Evolutionary conservation across 1,140 invertebrate species (phyloP).

Genomic region (Druon quercuslanigerum): DNA sequence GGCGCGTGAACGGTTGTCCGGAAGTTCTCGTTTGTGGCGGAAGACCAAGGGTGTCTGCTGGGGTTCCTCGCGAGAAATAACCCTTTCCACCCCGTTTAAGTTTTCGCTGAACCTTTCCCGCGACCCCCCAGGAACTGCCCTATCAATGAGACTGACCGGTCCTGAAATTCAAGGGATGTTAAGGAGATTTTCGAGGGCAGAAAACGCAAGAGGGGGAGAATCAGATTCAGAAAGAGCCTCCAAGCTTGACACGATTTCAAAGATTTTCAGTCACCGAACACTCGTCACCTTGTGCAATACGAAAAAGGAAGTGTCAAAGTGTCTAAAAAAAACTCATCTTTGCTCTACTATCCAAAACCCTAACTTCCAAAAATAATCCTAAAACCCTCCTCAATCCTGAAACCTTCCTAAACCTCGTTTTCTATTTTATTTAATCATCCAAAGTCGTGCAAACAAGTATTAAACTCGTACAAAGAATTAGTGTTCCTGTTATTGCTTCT

Average conservation of each 20-base stretch:
- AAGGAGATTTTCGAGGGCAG: slow-evolving; percentile 36
- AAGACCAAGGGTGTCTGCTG: not conserved
- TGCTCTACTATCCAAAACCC: too few relatives aligned
- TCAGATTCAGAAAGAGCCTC: slow-evolving; percentile 35
- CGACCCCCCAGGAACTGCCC: slow-evolving; percentile 36
- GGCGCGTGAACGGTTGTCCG: not conserved
- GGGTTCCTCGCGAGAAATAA: slow-evolving; percentile 7
- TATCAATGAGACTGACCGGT: slow-evolving; percentile 51
- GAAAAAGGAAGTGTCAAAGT: slow-evolving; percentile 39
- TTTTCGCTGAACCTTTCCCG: slow-evolving; percentile 35
- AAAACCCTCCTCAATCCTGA: too few relatives aligned
- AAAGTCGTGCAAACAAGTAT: too few relatives aligned
- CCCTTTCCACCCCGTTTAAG: not conserved
- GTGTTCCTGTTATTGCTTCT: too few relatives aligned
- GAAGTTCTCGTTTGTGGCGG: not conserved
- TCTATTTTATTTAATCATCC: too few relatives aligned
- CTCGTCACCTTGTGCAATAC: slow-evolving; percentile 56
- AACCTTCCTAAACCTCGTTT: too few relatives aligned
- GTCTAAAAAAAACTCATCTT: not conserved
- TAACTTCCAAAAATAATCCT: too few relatives aligned
- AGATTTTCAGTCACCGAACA: slow-evolving; percentile 54
- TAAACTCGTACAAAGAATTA: too few relatives aligned
- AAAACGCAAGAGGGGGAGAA: slow-evolving; percentile 39
- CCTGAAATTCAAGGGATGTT: slow-evolving; percentile 49
- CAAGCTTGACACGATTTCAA: slow-evolving; percentile 43